Evolutionary conservation across 1,140 invertebrate genomes (phyloP).

Genomic region (Macrostomum lignano): DNA sequence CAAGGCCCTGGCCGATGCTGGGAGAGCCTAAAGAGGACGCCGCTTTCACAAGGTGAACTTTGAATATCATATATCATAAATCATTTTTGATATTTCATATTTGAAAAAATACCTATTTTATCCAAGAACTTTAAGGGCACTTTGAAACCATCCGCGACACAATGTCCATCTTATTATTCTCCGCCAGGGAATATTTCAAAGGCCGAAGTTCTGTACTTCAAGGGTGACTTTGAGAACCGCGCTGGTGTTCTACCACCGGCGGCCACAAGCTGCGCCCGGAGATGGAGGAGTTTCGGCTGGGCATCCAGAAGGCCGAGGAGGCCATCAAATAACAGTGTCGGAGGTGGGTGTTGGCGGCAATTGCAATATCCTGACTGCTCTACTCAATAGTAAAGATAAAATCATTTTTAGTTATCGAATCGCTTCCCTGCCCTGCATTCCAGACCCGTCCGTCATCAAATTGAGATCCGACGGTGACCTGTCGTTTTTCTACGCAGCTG

Average conservation of each 20-base stretch:
- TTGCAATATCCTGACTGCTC: too few species aligned
- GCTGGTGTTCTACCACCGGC: conserved; percentile 59
- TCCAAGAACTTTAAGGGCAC: too few species aligned
- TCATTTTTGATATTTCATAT: not conserved
- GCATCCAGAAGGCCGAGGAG: conserved; percentile 65
- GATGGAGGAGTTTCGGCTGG: conserved; percentile 51
- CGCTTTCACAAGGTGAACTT: conserved; percentile 37
- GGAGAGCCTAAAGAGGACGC: conserved; percentile 45
- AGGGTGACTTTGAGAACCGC: conserved; percentile 68
- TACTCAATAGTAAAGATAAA: conserved; percentile 9
- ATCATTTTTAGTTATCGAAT: not conserved
- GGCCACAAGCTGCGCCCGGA: conserved; percentile 54
- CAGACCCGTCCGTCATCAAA: conserved; percentile 20
- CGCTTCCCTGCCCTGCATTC: conserved; percentile 12
- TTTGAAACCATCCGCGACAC: too few species aligned
- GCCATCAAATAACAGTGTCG: conserved; percentile 71
- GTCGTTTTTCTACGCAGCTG: conserved; percentile 17
- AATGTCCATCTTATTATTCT: too few species aligned
- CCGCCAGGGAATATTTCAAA: conserved; percentile 46
- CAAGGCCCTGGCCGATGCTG: conserved; percentile 51
- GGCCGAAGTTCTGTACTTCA: conserved; percentile 67
- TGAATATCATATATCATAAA: not conserved
- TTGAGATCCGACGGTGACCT: conserved; percentile 21
- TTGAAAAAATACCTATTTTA: conserved; percentile 3
- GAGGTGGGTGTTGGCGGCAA: too few species aligned